These are phyloP conservation scores for Orycteropus afer DNA, from an alignment of 2,113 vertebrate species.

Conservation along the genomic window DNA sequence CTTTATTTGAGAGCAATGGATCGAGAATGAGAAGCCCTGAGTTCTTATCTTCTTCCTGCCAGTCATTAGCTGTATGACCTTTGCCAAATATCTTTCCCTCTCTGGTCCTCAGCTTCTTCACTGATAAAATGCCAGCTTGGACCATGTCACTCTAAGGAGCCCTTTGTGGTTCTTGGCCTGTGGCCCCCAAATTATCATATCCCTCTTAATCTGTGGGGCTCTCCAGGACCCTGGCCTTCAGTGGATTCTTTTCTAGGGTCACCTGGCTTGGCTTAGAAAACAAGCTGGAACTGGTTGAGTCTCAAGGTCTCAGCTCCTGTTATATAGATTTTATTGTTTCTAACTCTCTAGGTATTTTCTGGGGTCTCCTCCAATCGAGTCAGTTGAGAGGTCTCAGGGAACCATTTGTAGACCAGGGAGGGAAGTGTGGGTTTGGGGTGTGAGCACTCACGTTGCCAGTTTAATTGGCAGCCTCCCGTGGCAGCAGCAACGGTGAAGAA, in stretches of 20 bases:
- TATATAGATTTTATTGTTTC: neutral
- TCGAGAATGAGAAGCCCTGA: neutral
- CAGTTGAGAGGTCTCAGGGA: neutral
- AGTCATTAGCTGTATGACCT: neutral
- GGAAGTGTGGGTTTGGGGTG: neutral
- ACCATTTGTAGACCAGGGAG: neutral
- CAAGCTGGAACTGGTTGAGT: neutral
- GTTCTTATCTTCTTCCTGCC: neutral
- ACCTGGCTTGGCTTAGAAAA: neutral
- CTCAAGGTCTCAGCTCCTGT: neutral
- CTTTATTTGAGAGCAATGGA: neutral
- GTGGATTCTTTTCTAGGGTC: neutral
- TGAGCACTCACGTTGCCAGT: neutral
- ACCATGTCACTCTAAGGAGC: neutral
- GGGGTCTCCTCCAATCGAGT: neutral
- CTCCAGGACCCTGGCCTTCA: neutral
- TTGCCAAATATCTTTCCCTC: neutral
- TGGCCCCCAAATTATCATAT: neutral
- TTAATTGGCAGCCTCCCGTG: slow-evolving; percentile 89
- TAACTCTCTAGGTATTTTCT: neutral
- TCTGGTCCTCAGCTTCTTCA: neutral
- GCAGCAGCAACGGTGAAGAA: slow-evolving; percentile 85
- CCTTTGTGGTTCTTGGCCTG: neutral
- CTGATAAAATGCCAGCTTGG: neutral
- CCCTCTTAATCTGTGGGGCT: too few relatives aligned